A percentile compares a stretch with the other conserved stretches of the same genome.
Evolutionary conservation across 2,888 invertebrate species (phyloP).

Genomic region (Holacanthella duospinosa): DNA sequence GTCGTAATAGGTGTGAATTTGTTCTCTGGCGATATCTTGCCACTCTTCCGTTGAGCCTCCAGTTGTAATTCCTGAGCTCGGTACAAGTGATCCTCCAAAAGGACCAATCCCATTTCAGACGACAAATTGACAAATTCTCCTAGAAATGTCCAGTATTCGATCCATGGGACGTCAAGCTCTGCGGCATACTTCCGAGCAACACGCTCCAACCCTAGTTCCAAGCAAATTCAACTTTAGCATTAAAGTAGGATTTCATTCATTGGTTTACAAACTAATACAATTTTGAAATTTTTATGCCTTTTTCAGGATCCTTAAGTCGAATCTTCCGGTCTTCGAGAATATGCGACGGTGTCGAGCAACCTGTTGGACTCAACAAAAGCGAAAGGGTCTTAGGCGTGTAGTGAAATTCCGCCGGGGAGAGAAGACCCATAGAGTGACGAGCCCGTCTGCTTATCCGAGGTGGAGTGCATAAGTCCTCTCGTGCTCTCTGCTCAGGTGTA

Average conservation of each 20-base stretch:
- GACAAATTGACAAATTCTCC: conserved; percentile 68
- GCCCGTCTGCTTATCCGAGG: not conserved
- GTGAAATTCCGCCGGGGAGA: not conserved
- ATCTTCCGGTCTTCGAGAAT: not conserved
- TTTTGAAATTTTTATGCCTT: too few species aligned
- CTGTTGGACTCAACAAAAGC: not conserved
- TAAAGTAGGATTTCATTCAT: too few species aligned
- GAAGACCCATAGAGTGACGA: not conserved
- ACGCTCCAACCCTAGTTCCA: too few species aligned
- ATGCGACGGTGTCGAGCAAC: not conserved
- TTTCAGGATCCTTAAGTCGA: conserved; percentile 54
- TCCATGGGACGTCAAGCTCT: conserved; percentile 66
- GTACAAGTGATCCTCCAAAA: conserved; percentile 61
- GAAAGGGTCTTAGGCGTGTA: not conserved
- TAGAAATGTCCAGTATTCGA: conserved; percentile 86
- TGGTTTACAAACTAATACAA: too few species aligned
- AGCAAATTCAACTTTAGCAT: too few species aligned
- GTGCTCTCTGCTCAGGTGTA: not conserved
- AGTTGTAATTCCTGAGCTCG: not conserved
- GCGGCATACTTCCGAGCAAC: conserved; percentile 64
- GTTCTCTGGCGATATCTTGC: too few species aligned
- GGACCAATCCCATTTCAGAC: conserved; percentile 57
- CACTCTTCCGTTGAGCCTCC: not conserved
- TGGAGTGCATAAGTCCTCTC: not conserved
- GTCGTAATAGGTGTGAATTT: not conserved